Evolutionary conservation across 2,888 invertebrate species (phyloP), one percentile per base, ranked within the genome.

Genomic region (Coelogynopora nodosa): DNA sequence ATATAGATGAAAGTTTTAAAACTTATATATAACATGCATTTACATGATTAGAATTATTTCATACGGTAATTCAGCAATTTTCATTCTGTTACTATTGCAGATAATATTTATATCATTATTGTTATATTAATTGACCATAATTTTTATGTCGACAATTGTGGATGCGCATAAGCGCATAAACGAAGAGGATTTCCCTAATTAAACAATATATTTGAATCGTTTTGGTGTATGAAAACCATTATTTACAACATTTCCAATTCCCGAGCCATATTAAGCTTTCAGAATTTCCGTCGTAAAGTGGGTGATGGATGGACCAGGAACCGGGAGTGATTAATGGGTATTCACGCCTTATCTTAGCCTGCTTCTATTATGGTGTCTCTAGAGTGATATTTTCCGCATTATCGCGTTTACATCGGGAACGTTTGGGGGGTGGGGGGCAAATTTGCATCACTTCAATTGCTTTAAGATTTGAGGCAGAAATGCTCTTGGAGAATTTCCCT

Each of bases 351-450:
- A 74, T 74, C 74, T 74, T 2, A 74, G 23, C 2, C 23, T 74
- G 23, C 74, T 74, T 23, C 74, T 13, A 26, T 74, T 74, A 74
- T 74, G 2, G 23, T 74, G 74, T 74, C 74, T 74, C 74, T 74
- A 26, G 74, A 74, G 74, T 74, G 74, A 74, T 74, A 74, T 74
- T 74, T 74, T 74, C 74, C 74, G 74, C 23, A 74, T 74, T 74
- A 74, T 74, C 74, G 74, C 74, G 23, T 74, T 74, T 74, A 74
- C 74, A 74, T 74, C 74, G 23, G 74, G 23, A 26, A 23, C 5
- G 23, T 13, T 5, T 10, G 5, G 74, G 23, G 74, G 74, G 10
- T 5, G 18, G 74, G 23, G 23, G 74, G 74, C 10, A 74, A 74
- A 74, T 74, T 74, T 74, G 74, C 74, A 74, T 74, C 74, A 74